phyloP scores from a whole-genome alignment of 2,797 vertebrate genomes.

The Aselliscus stoliczkanus region DNA sequence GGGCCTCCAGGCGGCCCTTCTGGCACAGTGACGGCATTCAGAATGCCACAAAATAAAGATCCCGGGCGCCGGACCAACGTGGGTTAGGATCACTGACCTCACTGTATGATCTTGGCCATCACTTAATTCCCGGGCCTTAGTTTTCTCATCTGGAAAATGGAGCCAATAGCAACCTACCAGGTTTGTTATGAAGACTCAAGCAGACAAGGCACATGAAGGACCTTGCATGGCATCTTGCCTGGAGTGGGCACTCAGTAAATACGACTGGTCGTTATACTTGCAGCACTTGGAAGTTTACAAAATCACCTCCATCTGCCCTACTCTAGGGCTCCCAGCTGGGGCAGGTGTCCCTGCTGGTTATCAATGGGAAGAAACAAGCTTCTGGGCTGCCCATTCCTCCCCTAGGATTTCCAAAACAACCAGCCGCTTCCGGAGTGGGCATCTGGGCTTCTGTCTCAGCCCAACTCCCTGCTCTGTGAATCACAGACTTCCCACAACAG shows the following conservation, averaged over 20 bases:
- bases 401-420: background rate
- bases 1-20: background rate
- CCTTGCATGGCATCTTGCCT: background rate
- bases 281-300: background rate
- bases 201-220: background rate
- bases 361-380: background rate
- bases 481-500: background rate
- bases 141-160: slow-evolving; percentile 31
- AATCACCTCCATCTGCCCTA: background rate
- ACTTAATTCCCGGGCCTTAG: slow-evolving; percentile 6
- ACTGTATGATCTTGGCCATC: background rate
- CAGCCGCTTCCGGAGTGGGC: accelerated
- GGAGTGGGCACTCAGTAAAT: background rate
- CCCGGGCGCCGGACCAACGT: background rate
- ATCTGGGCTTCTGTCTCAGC: background rate
- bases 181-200: background rate
- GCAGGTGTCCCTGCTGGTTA: background rate
- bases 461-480: background rate
- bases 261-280: too few species aligned
- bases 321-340: background rate
- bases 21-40: background rate
- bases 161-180: background rate
- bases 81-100: background rate
- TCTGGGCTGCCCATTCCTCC: background rate
- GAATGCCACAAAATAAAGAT: background rate